phyloP scores from a whole-genome alignment of 2,113 vertebrate species.

The Paratilapia polleni region DNA sequence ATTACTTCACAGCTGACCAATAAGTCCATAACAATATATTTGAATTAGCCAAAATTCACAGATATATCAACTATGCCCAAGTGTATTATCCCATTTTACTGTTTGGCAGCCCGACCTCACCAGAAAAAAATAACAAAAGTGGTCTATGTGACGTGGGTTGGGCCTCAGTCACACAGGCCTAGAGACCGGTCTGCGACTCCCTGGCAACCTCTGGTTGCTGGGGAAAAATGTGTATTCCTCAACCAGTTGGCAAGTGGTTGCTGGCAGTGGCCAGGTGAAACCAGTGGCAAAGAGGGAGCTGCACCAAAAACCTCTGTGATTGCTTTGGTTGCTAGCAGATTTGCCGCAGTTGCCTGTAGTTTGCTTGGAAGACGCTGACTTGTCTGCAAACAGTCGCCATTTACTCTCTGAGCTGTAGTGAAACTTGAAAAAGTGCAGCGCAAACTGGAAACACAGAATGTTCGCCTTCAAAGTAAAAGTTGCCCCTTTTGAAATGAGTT shows the following conservation, averaged over 20 bases:
- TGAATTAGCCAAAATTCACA: too few species aligned
- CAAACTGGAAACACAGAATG: too few species aligned
- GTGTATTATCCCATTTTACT: neutral
- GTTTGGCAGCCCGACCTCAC: neutral
- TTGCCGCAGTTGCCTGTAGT: too few species aligned
- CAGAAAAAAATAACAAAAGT: neutral
- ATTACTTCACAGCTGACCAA: neutral
- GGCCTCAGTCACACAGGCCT: neutral
- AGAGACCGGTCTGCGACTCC: neutral
- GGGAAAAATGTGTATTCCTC: neutral
- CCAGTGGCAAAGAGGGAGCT: neutral
- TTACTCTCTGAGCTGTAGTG: neutral
- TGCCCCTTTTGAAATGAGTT: too few species aligned
- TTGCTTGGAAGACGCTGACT: neutral
- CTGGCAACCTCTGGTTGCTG: neutral
- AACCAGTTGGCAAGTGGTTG: neutral
- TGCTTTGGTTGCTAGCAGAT: too few species aligned
- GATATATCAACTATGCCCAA: too few species aligned
- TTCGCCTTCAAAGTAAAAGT: too few species aligned
- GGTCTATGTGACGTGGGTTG: neutral
- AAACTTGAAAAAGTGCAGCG: neutral
- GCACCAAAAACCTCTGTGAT: neutral
- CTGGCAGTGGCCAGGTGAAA: fast-evolving
- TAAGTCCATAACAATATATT: neutral
- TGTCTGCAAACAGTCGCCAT: neutral